Conservation (phyloP, 1,140 invertebrate species). For the Anastrepha ludens region DNA sequence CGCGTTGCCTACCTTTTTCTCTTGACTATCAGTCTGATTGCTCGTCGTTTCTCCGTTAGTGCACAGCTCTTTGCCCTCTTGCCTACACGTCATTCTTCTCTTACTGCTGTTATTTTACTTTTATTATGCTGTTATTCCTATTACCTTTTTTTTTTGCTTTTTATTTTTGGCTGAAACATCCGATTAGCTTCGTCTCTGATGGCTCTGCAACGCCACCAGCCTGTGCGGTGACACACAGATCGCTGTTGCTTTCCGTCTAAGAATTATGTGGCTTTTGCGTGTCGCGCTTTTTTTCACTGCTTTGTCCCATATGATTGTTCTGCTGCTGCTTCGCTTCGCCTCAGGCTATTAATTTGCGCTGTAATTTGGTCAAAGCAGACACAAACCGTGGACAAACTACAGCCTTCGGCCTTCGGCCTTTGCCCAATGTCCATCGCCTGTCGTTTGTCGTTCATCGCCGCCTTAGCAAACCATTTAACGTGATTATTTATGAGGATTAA, state of each 20-base stretch:
- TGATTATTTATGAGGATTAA: constrained; percentile 50
- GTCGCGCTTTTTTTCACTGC: constrained; percentile 1
- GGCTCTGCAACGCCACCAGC: not conserved
- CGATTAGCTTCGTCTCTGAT: constrained; percentile 27
- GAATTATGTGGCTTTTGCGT: constrained; percentile 52
- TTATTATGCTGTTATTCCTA: not conserved
- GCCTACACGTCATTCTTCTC: not conserved
- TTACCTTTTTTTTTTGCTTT: constrained; percentile 4
- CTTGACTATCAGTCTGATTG: constrained; percentile 7
- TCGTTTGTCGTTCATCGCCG: constrained; percentile 24
- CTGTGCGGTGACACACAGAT: not conserved
- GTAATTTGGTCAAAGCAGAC: not conserved
- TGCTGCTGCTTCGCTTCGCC: constrained; percentile 25
- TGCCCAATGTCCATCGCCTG: constrained; percentile 2
- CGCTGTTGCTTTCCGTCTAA: not conserved
- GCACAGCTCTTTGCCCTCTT: not conserved
- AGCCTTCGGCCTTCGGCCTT: not conserved
- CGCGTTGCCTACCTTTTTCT: not conserved
- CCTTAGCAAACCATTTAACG: constrained; percentile 46
- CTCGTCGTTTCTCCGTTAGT: not conserved
- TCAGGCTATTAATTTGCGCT: constrained; percentile 48
- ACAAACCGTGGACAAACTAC: constrained; percentile 10
- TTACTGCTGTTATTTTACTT: not conserved
- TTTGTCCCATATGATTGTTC: not conserved
- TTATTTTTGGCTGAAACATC: constrained; percentile 21